Evolutionary conservation across 2,797 vertebrate genomes (phyloP).

Genomic region (Xenopus petersii): DNA sequence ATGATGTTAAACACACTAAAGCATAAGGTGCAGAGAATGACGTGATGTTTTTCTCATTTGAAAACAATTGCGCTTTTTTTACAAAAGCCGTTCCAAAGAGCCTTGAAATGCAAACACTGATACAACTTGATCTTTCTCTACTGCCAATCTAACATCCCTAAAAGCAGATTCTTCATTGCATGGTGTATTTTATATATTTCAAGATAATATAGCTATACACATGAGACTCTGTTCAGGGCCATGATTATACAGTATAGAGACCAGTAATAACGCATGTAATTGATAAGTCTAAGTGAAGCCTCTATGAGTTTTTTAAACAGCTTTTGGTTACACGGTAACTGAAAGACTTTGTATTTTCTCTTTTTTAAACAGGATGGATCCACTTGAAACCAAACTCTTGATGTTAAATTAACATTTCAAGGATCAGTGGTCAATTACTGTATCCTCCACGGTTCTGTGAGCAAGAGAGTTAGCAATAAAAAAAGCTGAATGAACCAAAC

Average conservation of each 20-base stretch:
- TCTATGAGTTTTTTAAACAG: neutral
- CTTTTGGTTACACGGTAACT: neutral
- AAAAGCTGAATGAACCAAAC: neutral
- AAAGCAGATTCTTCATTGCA: too few relatives aligned
- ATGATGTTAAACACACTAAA: too few relatives aligned
- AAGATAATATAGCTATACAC: neutral
- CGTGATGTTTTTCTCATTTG: too few relatives aligned
- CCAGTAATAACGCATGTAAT: neutral
- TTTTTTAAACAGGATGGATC: neutral
- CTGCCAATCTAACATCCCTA: too few relatives aligned
- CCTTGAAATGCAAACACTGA: too few relatives aligned
- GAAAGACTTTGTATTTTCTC: neutral
- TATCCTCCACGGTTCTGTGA: neutral
- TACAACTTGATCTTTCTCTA: too few relatives aligned
- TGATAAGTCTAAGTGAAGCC: neutral
- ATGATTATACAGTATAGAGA: too few relatives aligned
- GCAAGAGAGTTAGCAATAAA: neutral
- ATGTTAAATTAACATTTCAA: slow-evolving; percentile 2
- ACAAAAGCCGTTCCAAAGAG: too few relatives aligned
- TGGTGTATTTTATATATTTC: too few relatives aligned
- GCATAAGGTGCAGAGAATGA: too few relatives aligned
- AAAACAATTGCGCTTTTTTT: too few relatives aligned
- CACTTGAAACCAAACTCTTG: neutral
- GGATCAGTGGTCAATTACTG: neutral
- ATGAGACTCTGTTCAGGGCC: neutral